Evolutionary conservation across 2,888 invertebrate genomes (phyloP).

Genomic region (Thera obeliscata): DNA sequence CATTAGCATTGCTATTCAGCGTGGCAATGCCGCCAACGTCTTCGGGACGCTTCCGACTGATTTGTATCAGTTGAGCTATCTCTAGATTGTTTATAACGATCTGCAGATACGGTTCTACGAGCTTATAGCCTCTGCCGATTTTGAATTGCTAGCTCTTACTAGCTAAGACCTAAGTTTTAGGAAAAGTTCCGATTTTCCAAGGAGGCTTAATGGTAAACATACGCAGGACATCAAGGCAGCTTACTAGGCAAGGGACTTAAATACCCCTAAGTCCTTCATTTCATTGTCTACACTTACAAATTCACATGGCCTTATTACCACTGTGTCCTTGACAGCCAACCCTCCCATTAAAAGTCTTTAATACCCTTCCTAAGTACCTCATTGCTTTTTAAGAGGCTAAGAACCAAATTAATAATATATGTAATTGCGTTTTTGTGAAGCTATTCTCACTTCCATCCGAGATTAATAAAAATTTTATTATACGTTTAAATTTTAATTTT

Average conservation of each 20-base stretch:
- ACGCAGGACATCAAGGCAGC: slow-evolving; percentile 2
- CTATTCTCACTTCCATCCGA: slow-evolving; percentile 60
- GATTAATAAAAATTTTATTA: slow-evolving; percentile 75
- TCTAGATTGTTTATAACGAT: too few species aligned
- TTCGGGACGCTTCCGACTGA: too few species aligned
- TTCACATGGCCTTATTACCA: slow-evolving; percentile 24
- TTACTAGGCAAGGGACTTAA: slow-evolving; percentile 12
- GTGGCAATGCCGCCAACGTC: too few species aligned
- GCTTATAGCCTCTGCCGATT: too few species aligned
- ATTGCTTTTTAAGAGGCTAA: slow-evolving; percentile 34
- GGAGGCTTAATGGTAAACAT: background rate
- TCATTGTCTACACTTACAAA: slow-evolving; percentile 21
- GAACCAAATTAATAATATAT: slow-evolving; percentile 60
- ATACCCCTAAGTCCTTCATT: slow-evolving; percentile 14
- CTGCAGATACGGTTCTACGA: too few species aligned
- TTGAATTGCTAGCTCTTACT: too few species aligned
- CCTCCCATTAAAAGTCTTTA: slow-evolving; percentile 28
- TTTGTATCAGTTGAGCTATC: too few species aligned
- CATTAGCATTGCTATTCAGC: too few species aligned
- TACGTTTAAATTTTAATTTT: slow-evolving; percentile 40
- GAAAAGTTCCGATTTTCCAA: too few species aligned
- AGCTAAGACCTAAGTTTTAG: too few species aligned
- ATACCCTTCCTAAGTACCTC: slow-evolving; percentile 27
- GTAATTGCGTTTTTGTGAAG: slow-evolving; percentile 58
- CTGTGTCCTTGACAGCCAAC: slow-evolving; percentile 23